Evolutionary conservation across 2,888 invertebrate genomes (phyloP).

Genomic region (Eugnorisma glareosa): DNA sequence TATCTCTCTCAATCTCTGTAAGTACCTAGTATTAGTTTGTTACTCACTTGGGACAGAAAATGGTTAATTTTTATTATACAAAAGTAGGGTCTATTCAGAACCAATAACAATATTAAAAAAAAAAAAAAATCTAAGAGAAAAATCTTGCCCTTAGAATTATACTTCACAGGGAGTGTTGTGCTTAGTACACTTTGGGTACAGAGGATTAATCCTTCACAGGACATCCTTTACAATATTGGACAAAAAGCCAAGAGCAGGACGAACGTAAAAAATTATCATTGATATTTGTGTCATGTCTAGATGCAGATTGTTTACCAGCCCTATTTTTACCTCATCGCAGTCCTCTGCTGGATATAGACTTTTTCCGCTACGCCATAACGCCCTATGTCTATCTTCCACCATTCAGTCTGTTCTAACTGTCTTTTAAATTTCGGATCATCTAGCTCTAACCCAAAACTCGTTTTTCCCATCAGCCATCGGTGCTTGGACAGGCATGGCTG

Average conservation of each 20-base stretch:
- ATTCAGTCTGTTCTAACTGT: not conserved
- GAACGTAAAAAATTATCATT: not conserved
- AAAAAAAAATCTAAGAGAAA: too few relatives aligned
- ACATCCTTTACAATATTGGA: not conserved
- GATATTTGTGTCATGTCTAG: not conserved
- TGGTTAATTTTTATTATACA: not conserved
- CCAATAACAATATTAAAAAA: too few relatives aligned
- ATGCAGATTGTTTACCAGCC: not conserved
- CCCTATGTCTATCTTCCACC: not conserved
- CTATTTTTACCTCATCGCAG: too few relatives aligned
- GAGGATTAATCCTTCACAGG: not conserved
- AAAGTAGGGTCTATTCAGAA: not conserved
- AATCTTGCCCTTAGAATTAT: too few relatives aligned
- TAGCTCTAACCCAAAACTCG: not conserved
- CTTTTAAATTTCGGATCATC: not conserved
- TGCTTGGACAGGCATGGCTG: not conserved
- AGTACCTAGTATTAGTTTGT: slow-evolving; percentile 84
- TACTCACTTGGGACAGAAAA: not conserved
- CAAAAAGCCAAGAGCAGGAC: not conserved
- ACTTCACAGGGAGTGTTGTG: too few relatives aligned
- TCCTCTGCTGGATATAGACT: too few relatives aligned
- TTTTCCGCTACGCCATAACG: not conserved
- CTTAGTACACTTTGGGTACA: not conserved
- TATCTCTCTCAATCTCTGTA: slow-evolving; percentile 95
- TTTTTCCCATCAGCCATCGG: not conserved